phyloP scores from a whole-genome alignment of 2,888 invertebrate species.

The Volucella inanis region DNA sequence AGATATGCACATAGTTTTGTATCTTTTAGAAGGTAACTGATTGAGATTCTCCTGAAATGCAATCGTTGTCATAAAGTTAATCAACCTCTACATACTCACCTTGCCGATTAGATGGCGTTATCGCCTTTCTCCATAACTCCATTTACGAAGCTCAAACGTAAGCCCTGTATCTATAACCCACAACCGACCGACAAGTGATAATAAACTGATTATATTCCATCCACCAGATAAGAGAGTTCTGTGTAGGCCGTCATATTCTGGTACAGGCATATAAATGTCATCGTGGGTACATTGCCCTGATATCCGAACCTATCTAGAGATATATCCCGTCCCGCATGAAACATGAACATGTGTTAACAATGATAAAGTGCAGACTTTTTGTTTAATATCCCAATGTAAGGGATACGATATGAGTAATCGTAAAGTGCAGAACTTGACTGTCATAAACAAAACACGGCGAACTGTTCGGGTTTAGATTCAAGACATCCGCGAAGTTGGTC shows the following conservation, averaged over 20 bases:
- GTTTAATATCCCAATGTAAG: conserved; percentile 53
- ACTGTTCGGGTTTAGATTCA: conserved; percentile 60
- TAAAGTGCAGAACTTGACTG: conserved; percentile 8
- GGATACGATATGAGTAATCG: no score
- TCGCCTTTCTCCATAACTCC: conserved; percentile 34
- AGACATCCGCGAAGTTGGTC: conserved; percentile 63
- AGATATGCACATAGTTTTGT: conserved; percentile 4
- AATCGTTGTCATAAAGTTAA: conserved; percentile 13
- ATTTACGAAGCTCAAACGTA: conserved; percentile 51
- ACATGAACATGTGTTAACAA: conserved; percentile 59
- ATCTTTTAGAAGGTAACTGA: conserved; percentile 31
- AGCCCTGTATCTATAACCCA: background rate
- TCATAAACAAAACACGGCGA: conserved; percentile 58
- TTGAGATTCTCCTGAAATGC: background rate
- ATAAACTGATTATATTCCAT: conserved; percentile 71
- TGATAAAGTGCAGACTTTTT: conserved; percentile 55
- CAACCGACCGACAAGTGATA: conserved; percentile 31
- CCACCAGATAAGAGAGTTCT: conserved; percentile 53
- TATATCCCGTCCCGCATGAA: conserved; percentile 27
- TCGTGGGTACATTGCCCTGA: conserved; percentile 32
- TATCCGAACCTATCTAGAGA: background rate
- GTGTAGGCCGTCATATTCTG: conserved; percentile 1
- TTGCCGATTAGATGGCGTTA: conserved; percentile 10
- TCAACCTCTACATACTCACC: background rate
- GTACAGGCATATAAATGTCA: conserved; percentile 31